Percentiles rank a stretch among this genome's conserved stretches.
phyloP scores from a whole-genome alignment of 1,140 invertebrate genomes.

The Zaprionus capensis region DNA sequence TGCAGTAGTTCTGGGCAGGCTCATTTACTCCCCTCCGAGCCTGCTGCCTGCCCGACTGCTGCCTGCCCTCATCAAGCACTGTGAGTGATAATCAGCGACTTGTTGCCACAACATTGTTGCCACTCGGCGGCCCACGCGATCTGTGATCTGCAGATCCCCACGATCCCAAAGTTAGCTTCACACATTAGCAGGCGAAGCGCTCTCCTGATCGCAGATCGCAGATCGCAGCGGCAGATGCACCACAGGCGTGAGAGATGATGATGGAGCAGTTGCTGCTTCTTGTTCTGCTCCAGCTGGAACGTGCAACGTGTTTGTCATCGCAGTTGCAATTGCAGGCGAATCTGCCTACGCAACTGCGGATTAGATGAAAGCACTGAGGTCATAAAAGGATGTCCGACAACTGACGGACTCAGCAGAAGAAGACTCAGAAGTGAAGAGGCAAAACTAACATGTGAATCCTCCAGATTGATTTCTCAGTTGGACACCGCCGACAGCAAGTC shows the following conservation, averaged over 20 bases:
- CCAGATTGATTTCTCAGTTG: slow-evolving; percentile 21
- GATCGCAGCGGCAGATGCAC: slow-evolving; percentile 64
- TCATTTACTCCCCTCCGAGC: slow-evolving; percentile 51
- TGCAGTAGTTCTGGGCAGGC: slow-evolving; percentile 36
- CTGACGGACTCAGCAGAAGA: slow-evolving; percentile 29
- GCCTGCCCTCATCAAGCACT: slow-evolving; percentile 50
- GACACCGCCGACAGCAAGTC: background rate
- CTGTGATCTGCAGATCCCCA: slow-evolving; percentile 3
- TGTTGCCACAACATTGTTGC: slow-evolving; percentile 67
- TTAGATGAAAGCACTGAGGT: slow-evolving; percentile 45
- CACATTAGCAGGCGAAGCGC: slow-evolving; percentile 64
- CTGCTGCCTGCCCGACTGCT: background rate
- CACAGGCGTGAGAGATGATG: slow-evolving; percentile 55
- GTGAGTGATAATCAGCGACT: slow-evolving; percentile 60
- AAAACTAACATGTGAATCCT: slow-evolving; percentile 7
- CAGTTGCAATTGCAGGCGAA: slow-evolving; percentile 47
- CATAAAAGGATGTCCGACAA: slow-evolving; percentile 42
- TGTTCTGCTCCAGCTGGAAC: slow-evolving; percentile 34
- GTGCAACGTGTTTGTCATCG: slow-evolving; percentile 63
- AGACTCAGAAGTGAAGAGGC: background rate
- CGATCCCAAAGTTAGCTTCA: slow-evolving; percentile 38
- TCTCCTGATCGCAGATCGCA: slow-evolving; percentile 28
- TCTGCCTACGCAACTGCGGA: slow-evolving; percentile 50
- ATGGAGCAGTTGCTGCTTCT: slow-evolving; percentile 3
- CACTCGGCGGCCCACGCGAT: slow-evolving; percentile 55